phyloP scores from a whole-genome alignment of 1,140 invertebrate species.

The Stenopsyche tienmushanensis region DNA sequence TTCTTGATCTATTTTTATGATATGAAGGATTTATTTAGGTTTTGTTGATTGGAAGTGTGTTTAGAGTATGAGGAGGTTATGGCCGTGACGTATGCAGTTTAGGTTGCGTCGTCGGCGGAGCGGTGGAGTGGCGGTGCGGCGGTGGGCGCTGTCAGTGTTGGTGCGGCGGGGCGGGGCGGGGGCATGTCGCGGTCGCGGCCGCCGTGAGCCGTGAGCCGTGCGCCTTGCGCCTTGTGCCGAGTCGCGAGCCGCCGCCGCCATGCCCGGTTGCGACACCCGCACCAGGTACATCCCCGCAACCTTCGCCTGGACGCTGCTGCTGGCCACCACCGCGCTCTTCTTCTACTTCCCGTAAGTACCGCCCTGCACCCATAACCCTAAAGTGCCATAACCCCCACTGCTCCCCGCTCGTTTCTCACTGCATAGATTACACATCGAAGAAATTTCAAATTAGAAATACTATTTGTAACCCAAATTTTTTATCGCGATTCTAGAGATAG shows the following conservation, averaged over 20 bases:
- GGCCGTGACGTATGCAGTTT: too few relatives aligned
- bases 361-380: neutral
- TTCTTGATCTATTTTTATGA: too few relatives aligned
- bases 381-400: neutral
- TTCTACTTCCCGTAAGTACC: conserved; percentile 94
- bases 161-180: neutral
- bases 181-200: neutral
- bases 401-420: neutral
- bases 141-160: neutral
- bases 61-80: too few relatives aligned
- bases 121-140: too few relatives aligned
- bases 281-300: conserved; percentile 93
- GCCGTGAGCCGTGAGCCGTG: neutral
- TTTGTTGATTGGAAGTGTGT: too few relatives aligned
- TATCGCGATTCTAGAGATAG: too few relatives aligned
- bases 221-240: neutral
- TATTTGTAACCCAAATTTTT: too few relatives aligned
- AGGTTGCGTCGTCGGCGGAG: too few relatives aligned
- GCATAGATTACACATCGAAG: too few relatives aligned
- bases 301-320: conserved; percentile 91
- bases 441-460: too few relatives aligned
- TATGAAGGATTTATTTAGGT: too few relatives aligned
- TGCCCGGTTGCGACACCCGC: conserved; percentile 91
- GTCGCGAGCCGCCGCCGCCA: conserved; percentile 58
- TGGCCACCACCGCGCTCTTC: conserved; percentile 89